These are phyloP conservation scores for Altica lythri DNA, from an alignment of 2,888 invertebrate genomes.

Conservation along the genomic window DNA sequence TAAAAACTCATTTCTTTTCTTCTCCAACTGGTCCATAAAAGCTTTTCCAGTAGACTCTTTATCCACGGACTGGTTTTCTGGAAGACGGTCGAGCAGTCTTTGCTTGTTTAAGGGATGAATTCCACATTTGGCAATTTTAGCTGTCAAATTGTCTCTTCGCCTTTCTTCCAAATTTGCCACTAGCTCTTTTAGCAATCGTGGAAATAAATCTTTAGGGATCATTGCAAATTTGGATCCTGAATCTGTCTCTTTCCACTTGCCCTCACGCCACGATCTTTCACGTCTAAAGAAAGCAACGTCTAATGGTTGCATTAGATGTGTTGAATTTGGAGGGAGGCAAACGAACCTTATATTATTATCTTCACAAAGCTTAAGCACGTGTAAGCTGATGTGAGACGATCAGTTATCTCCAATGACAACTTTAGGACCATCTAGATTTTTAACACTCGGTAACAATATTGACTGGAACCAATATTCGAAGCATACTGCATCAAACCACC, in stretches of 20 bases:
- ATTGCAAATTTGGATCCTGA: constrained; percentile 4
- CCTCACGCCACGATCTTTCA: too few relatives aligned
- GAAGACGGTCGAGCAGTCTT: constrained; percentile 21
- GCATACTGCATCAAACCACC: constrained; percentile 33
- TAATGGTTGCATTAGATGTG: background rate
- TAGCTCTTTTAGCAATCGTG: constrained; percentile 21
- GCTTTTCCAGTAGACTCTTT: constrained; percentile 15
- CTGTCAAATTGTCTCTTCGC: constrained; percentile 20
- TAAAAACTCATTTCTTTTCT: too few relatives aligned
- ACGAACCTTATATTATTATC: background rate
- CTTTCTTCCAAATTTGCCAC: constrained; percentile 14
- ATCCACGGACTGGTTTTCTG: constrained; percentile 23
- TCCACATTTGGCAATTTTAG: constrained; percentile 22
- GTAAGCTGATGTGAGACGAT: constrained; percentile 14
- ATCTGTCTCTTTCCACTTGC: constrained; percentile 18
- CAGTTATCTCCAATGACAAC: constrained; percentile 20
- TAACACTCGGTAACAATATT: constrained; percentile 37
- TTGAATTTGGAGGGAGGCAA: background rate
- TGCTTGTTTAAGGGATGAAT: constrained; percentile 23
- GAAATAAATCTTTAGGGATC: constrained; percentile 16
- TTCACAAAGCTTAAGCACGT: constrained; percentile 36
- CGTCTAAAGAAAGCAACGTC: constrained; percentile 28
- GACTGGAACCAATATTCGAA: constrained; percentile 43
- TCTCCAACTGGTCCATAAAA: constrained; percentile 11
- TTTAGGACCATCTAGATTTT: constrained; percentile 11